Evolutionary conservation across 2,888 invertebrate genomes (phyloP), one percentile per base, ranked within the genome.

Genomic region (Cheilosia urbana): DNA sequence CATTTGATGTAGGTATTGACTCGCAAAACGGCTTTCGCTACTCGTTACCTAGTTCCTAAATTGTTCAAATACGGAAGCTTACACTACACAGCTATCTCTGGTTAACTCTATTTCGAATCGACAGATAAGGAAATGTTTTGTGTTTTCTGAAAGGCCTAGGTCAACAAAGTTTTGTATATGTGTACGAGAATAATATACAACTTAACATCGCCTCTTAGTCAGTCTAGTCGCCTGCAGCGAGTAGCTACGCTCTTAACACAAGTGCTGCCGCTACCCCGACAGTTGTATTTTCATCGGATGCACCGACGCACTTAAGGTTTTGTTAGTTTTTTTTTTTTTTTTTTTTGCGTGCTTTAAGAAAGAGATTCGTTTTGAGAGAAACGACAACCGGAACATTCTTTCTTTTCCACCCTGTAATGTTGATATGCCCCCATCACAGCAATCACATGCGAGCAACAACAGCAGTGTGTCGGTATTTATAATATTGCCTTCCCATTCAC

Each of bases 401-500:
- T 51, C n/a, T 24, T 45, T 68, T 57, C 37, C 49, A 68, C 75
- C 47, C 68, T 57, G 62, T 62, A 37, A 72, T 21, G 72, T 62
- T 62, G 27, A 65, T 75, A 30, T 55, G 19, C 21, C 68, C n/a
- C 7, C 30, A 27, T 19, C 45, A 13, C 47, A 47, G 5, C 19
- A 47, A 62, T n/a, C 77, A n/a, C 55, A 53, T 40, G 53, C 6
- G 66, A 62, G 13, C 45, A 63, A 81, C 58, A 42, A 42, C 42
- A 47, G 79, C 40, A 72, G 37, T 80, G 65, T 53, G 71, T 75
- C 58, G 42, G 62, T 63, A 45, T 65, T 58, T 75, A 45, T 42
- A 42, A 63, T 60, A 55, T 72, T 57, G 55, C 58, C 63, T 69
- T 73, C 53, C 69, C 84, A 84, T 84, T 84, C 84, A 84, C 69